Evolutionary conservation across 37 sponge, comb jelly and placozoan genomes (phyloP).

Genomic region (Chondrilla cf. caribensis): DNA sequence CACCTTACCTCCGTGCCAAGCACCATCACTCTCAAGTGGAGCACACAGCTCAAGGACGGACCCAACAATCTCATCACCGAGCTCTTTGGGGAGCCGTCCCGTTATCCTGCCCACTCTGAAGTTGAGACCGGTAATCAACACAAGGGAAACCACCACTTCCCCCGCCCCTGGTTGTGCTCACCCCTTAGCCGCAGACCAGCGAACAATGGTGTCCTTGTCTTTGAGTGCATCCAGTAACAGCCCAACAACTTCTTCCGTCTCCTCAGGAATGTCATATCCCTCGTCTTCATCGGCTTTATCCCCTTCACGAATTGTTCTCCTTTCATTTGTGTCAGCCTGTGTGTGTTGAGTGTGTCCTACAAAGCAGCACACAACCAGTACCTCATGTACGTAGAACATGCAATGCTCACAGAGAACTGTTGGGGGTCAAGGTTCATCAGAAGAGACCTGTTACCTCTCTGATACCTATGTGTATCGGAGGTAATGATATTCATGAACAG

Average conservation of each 20-base stretch:
- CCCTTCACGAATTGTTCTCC: background rate
- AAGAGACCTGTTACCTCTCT: conserved; percentile 80
- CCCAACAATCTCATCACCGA: conserved; percentile 82
- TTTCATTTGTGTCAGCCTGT: too few relatives aligned
- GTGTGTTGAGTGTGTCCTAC: too few relatives aligned
- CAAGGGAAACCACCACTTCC: background rate
- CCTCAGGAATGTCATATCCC: conserved; percentile 27
- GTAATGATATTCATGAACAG: too few relatives aligned
- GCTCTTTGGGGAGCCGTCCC: conserved; percentile 66
- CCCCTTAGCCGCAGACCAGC: conserved; percentile 99
- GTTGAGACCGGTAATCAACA: too few relatives aligned
- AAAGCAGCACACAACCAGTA: too few relatives aligned
- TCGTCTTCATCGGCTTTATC: conserved; percentile 66
- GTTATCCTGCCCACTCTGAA: conserved; percentile 78
- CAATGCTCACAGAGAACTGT: background rate
- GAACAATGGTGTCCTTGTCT: conserved; percentile 94
- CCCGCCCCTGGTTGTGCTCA: conserved; percentile 4
- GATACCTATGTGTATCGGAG: conserved; percentile 38
- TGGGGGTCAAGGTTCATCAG: conserved; percentile 37
- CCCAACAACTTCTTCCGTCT: conserved; percentile 31
- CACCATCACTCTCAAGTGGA: conserved; percentile 42
- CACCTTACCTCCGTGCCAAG: conserved; percentile 79
- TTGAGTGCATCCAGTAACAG: conserved; percentile 71
- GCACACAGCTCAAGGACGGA: conserved; percentile 58
- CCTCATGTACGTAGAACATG: too few relatives aligned